phyloP scores from a whole-genome alignment of 2,797 vertebrate genomes.

The Chaenodraco wilsoni region DNA sequence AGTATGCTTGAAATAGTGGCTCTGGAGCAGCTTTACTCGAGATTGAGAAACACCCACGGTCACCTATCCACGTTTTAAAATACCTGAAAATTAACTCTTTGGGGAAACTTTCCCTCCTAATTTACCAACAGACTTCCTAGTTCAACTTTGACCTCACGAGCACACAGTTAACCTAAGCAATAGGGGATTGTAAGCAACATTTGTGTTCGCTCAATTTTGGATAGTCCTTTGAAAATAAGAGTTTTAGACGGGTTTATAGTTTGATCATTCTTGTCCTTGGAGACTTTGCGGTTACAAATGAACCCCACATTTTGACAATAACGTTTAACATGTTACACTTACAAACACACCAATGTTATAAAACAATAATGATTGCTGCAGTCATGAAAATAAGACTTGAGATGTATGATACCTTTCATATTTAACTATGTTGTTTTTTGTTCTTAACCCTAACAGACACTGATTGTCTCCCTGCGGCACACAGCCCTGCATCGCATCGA shows the following conservation, averaged over 20 bases:
- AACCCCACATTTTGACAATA: not conserved
- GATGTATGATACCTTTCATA: not conserved
- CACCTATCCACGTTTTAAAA: not conserved
- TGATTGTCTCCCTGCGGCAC: not conserved
- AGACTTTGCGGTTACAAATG: not conserved
- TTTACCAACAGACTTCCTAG: not conserved
- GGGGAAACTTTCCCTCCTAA: not conserved
- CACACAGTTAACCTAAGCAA: not conserved
- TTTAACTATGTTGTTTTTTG: constrained; percentile 10
- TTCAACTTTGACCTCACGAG: not conserved
- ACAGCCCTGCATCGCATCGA: constrained; percentile 1
- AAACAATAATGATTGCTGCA: not conserved
- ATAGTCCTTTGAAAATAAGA: not conserved
- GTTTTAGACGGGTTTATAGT: not conserved
- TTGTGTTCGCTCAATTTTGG: not conserved
- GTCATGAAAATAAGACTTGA: not conserved
- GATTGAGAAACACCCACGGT: no score
- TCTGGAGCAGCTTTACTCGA: no score
- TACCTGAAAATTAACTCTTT: not conserved
- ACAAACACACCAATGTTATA: not conserved
- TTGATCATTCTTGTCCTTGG: not conserved
- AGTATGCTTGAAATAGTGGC: no score
- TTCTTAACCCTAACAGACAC: constrained; percentile 23
- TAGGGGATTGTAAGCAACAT: not conserved
- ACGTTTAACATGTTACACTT: not conserved